Evolutionary conservation across 2,113 vertebrate species (phyloP).

Genomic region (Oenanthe melanoleuca): DNA sequence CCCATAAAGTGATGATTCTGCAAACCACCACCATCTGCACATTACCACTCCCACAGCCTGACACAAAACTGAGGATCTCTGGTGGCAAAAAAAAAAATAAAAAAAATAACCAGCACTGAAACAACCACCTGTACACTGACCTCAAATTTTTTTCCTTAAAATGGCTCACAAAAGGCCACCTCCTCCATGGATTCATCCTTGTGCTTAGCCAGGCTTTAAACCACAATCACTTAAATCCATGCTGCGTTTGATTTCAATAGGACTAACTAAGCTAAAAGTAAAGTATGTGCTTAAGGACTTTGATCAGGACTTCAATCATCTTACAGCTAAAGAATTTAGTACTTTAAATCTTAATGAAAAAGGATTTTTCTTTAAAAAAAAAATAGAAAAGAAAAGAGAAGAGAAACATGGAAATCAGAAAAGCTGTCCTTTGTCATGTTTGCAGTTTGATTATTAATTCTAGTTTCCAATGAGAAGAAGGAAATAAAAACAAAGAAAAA

Average conservation of each 20-base stretch:
- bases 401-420: neutral
- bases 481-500: neutral
- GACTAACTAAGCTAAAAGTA: slow-evolving; percentile 46
- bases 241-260: slow-evolving; percentile 43
- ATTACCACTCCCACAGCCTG: neutral
- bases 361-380: neutral
- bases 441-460: slow-evolving; percentile 8
- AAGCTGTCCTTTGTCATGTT: neutral
- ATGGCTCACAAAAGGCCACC: neutral
- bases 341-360: slow-evolving; percentile 46
- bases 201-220: slow-evolving; percentile 31
- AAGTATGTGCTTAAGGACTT: slow-evolving; percentile 55
- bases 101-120: neutral
- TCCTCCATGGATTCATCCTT: neutral
- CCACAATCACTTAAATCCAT: slow-evolving; percentile 46
- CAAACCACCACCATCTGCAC: neutral
- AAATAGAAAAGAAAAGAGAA: neutral
- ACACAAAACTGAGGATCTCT: neutral
- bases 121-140: neutral
- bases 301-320: slow-evolving; percentile 56
- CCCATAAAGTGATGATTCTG: neutral
- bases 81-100: neutral
- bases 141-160: neutral
- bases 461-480: neutral
- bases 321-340: slow-evolving; percentile 42